Conservation (phyloP, 2,888 invertebrate species). For the Exephanes ischioxanthus region DNA sequence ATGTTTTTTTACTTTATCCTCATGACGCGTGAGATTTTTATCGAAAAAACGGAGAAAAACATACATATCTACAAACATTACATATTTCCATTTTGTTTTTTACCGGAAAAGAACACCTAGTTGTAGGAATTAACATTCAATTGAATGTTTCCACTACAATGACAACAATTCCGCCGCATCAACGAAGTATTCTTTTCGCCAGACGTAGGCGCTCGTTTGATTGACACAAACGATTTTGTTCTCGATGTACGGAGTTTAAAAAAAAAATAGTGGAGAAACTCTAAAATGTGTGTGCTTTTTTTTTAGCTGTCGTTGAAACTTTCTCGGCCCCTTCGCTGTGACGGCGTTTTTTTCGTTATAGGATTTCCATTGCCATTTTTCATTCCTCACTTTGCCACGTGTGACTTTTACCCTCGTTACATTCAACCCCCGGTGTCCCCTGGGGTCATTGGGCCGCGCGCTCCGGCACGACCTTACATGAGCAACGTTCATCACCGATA, state of each 20-base stretch:
- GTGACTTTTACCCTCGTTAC: constrained; percentile 16
- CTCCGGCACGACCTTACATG: not conserved
- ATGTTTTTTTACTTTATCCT: not conserved
- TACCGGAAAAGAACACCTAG: too few species aligned
- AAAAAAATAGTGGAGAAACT: not conserved
- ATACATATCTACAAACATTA: too few species aligned
- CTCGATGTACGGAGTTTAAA: too few species aligned
- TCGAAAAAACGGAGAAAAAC: not conserved
- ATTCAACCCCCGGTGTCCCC: not conserved
- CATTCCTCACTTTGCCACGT: constrained; percentile 31
- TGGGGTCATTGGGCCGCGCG: constrained; percentile 34
- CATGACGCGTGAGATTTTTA: not conserved
- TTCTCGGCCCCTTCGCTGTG: not conserved
- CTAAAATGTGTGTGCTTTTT: not conserved
- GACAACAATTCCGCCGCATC: too few species aligned
- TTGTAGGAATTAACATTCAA: too few species aligned
- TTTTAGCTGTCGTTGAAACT: not conserved
- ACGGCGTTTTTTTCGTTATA: not conserved
- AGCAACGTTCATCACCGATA: constrained; percentile 6
- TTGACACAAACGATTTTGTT: too few species aligned
- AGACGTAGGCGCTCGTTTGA: too few species aligned
- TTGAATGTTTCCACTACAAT: too few species aligned
- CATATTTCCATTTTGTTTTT: too few species aligned
- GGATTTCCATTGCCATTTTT: constrained; percentile 10
- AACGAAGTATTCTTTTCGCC: too few species aligned